Conservation (phyloP, 2,113 vertebrate species). For the Stomatorhinus ivindoensis region DNA sequence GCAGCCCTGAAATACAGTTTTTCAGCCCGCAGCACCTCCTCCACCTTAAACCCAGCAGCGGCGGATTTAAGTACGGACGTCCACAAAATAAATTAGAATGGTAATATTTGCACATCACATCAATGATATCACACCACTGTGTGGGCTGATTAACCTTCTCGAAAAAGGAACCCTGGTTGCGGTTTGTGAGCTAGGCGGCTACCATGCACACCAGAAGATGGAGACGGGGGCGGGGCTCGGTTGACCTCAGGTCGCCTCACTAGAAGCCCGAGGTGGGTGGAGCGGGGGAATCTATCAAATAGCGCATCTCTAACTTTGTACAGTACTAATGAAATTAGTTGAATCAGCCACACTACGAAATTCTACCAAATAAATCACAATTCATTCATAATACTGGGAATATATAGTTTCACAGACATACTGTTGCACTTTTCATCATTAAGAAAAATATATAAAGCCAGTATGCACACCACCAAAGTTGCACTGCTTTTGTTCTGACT, state of each 20-base stretch:
- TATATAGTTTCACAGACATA: neutral
- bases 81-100: neutral
- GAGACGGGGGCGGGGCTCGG: neutral
- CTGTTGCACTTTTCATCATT: neutral
- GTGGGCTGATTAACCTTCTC: neutral
- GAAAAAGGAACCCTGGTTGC: neutral
- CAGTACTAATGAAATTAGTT: neutral
- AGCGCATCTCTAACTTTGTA: neutral
- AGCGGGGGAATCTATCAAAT: neutral
- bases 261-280: neutral
- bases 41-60: neutral
- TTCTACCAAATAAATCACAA: neutral
- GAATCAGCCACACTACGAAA: neutral
- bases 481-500: neutral
- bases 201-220: neutral
- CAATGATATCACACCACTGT: neutral
- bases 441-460: neutral
- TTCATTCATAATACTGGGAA: neutral
- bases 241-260: neutral
- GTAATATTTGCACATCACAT: neutral
- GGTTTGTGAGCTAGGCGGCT: neutral
- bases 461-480: neutral
- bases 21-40: neutral
- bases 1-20: conserved; percentile 1
- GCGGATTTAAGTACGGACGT: neutral